Evolutionary conservation across 1,140 invertebrate species (phyloP), one percentile per base, ranked within the genome.

Genomic region (Drosophila pallidifrons): DNA sequence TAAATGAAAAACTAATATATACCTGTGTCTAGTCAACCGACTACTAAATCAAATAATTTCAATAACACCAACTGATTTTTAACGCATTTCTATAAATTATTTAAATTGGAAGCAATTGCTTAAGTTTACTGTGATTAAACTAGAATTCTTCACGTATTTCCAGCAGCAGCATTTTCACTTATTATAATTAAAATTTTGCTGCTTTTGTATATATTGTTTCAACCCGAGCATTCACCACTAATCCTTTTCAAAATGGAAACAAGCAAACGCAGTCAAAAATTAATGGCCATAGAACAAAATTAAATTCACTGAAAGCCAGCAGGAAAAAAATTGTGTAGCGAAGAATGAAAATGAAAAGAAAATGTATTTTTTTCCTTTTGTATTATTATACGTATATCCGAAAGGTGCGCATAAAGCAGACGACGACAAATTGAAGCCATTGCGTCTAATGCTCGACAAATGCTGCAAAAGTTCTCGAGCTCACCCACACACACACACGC

Each of bases 381-480:
- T 46, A 52, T 38, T 16, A 25, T 59, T 59, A 51, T n/a, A 46
- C 11, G 25, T 59, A 16, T 61, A 43, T 52, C 6, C 30, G 11
- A 49, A 51, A 64, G 13, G 68, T 47, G 41, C 47, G 59, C 68
- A 65, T 54, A 55, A 57, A 66, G 57, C 46, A 73, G 64, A 67
- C 35, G 63, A 28, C 25, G 64, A 73, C 70, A 68, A 68, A 60
- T 68, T 68, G 64, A 59, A 59, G 46, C 55, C 35, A 15, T 41
- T 38, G 30, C 47, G 28, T 60, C 71, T 30, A 69, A 61, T 43
- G 43, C 72, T 61, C 57, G 25, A 70, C 60, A 65, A 64, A 49
- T 47, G 41, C 30, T 57, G 35, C 7, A 11, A 41, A 38, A 47
- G 3, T 32, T 51, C n/a, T 54, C 7, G 10, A 63, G 28, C 13